A percentile compares a stretch with the other conserved stretches of the same genome.
Conservation (phyloP, 2,797 vertebrate species). For the Pempheris klunzingeri region DNA sequence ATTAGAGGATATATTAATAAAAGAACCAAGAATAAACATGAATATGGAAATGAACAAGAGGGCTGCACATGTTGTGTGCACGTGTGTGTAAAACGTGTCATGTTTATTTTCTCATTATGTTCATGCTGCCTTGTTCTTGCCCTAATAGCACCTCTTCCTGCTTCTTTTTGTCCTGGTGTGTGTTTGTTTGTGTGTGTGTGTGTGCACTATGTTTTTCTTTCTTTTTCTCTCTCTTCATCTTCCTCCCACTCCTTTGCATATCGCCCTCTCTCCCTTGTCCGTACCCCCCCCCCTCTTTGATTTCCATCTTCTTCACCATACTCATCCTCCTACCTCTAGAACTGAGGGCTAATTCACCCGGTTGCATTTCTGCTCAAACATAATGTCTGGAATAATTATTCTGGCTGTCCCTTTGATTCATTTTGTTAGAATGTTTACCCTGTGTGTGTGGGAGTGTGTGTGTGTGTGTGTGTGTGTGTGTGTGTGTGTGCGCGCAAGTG, state of each 20-base stretch:
- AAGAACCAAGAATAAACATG: not conserved
- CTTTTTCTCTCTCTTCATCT: too few species aligned
- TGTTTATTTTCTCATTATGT: too few species aligned
- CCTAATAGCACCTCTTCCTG: too few species aligned
- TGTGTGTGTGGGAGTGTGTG: conserved; percentile 6
- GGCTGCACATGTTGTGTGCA: too few species aligned
- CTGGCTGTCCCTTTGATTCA: not conserved
- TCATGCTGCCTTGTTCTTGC: too few species aligned
- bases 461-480: conserved; percentile 9
- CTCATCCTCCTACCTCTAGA: not conserved
- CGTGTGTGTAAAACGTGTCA: too few species aligned
- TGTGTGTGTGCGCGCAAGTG: not conserved
- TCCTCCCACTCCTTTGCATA: too few species aligned
- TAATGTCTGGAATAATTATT: not conserved
- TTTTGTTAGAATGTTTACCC: not conserved
- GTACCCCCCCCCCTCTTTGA: not conserved
- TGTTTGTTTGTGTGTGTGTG: too few species aligned
- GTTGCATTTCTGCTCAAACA: conserved; percentile 1
- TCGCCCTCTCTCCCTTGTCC: too few species aligned
- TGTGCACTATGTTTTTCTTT: too few species aligned
- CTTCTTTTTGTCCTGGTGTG: too few species aligned
- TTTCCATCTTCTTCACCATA: not conserved
- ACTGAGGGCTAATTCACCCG: not conserved
- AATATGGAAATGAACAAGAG: not conserved
- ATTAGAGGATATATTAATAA: not conserved